Percentiles rank a stretch among this genome's conserved stretches.
These are phyloP conservation scores for Loripinus fragilis DNA, from an alignment of 2,888 invertebrate species.

Conservation along the genomic window DNA sequence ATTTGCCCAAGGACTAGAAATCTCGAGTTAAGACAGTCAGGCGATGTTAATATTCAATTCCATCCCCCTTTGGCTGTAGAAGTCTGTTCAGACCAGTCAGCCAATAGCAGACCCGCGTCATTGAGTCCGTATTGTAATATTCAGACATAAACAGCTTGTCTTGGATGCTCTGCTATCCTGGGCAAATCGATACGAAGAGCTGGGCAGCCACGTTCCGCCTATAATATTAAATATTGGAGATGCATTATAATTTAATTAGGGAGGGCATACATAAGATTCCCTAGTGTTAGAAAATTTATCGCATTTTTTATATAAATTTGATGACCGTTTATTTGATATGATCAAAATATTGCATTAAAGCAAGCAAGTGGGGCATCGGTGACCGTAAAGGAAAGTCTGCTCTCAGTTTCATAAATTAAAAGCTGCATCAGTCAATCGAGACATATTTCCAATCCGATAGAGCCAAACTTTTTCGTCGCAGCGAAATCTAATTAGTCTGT, in stretches of 20 bases:
- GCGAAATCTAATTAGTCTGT: constrained; percentile 63
- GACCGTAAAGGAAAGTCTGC: constrained; percentile 56
- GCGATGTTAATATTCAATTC: constrained; percentile 22
- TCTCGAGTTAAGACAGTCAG: neutral
- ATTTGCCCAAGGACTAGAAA: neutral
- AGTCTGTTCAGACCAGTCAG: constrained; percentile 30
- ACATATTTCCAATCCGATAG: constrained; percentile 20
- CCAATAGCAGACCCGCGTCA: constrained; percentile 48
- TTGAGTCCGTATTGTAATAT: constrained; percentile 53
- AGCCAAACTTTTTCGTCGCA: constrained; percentile 60
- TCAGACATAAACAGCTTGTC: constrained; percentile 32
- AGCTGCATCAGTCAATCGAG: constrained; percentile 45
- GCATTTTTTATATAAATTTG: constrained; percentile 75
- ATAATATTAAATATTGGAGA: constrained; percentile 64
- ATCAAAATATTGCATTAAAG: constrained; percentile 53
- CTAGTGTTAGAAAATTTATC: constrained; percentile 77
- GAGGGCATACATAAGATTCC: constrained; percentile 76
- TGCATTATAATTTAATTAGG: constrained; percentile 77
- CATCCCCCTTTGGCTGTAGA: constrained; percentile 4
- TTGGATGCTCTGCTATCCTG: constrained; percentile 33
- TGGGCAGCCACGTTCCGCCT: constrained; percentile 60
- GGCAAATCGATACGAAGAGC: constrained; percentile 56
- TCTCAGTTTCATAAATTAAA: constrained; percentile 62
- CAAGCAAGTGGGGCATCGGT: constrained; percentile 43
- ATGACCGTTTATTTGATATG: constrained; percentile 75